Conservation (phyloP, 2,113 vertebrate species). For the Lepus europaeus region DNA sequence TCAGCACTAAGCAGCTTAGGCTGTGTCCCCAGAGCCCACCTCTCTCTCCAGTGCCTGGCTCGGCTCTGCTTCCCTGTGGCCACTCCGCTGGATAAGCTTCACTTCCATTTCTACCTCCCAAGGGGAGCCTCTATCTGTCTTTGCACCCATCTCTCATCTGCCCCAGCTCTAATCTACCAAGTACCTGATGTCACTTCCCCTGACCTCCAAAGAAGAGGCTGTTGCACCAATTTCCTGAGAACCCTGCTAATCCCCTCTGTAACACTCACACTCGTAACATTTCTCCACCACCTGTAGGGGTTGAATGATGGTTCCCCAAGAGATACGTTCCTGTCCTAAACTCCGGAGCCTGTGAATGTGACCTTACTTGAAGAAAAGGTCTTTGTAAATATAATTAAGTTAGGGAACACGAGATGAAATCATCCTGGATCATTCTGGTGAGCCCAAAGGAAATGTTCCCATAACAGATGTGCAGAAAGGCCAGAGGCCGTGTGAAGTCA, state of each 20-base stretch:
- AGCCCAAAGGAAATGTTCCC: background rate
- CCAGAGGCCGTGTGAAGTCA: too few relatives aligned
- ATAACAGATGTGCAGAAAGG: background rate
- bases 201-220: background rate
- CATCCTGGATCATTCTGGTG: background rate
- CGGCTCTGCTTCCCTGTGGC: background rate
- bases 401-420: background rate
- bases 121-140: background rate
- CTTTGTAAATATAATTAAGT: background rate
- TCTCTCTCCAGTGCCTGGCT: background rate
- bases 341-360: background rate
- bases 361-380: background rate
- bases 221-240: background rate
- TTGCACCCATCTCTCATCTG: too few relatives aligned
- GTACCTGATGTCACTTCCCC: background rate
- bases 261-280: background rate
- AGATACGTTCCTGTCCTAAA: background rate
- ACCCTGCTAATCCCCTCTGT: background rate
- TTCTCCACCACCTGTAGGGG: background rate
- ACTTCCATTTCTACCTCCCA: too few relatives aligned
- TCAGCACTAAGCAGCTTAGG: background rate
- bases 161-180: background rate
- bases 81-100: background rate
- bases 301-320: background rate
- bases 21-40: background rate